Evolutionary conservation across 2,113 vertebrate genomes (phyloP).

Genomic region (Collichthys lucidus): DNA sequence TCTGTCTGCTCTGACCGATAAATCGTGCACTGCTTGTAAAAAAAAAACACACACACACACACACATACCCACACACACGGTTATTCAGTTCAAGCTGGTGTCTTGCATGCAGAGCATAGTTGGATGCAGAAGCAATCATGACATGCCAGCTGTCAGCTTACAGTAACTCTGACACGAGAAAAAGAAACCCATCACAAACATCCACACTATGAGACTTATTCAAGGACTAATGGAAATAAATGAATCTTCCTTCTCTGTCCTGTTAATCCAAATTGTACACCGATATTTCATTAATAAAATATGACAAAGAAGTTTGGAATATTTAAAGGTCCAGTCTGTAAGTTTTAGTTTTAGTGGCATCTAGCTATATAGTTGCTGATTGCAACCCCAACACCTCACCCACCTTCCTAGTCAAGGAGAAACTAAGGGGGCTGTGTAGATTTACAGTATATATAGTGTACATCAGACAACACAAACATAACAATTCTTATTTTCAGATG

Average conservation of each 20-base stretch:
- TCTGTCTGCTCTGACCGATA: conserved; percentile 10
- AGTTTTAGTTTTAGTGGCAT: no score
- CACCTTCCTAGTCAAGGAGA: no score
- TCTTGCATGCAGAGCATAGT: conserved; percentile 48
- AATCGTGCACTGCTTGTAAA: conserved; percentile 30
- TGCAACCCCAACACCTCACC: no score
- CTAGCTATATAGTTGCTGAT: no score
- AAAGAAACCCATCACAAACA: conserved; percentile 38
- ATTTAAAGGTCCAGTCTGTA: no score
- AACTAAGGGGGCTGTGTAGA: no score
- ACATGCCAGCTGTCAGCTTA: conserved; percentile 65
- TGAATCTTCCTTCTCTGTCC: not conserved
- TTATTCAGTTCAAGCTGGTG: conserved; percentile 31
- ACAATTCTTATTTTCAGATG: no score
- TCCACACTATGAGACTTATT: not conserved
- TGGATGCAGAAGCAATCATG: conserved; percentile 47
- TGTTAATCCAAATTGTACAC: not conserved
- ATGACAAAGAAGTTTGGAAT: no score
- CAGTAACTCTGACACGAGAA: conserved; percentile 64
- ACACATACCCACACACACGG: not conserved
- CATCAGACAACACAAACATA: no score
- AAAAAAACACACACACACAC: conserved; percentile 8
- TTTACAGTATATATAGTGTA: no score
- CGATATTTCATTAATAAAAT: not conserved
- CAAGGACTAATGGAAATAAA: not conserved